Base-by-base conservation (phyloP, 2,113 vertebrate genomes). In the Nothoprocta perdicaria region DNA sequence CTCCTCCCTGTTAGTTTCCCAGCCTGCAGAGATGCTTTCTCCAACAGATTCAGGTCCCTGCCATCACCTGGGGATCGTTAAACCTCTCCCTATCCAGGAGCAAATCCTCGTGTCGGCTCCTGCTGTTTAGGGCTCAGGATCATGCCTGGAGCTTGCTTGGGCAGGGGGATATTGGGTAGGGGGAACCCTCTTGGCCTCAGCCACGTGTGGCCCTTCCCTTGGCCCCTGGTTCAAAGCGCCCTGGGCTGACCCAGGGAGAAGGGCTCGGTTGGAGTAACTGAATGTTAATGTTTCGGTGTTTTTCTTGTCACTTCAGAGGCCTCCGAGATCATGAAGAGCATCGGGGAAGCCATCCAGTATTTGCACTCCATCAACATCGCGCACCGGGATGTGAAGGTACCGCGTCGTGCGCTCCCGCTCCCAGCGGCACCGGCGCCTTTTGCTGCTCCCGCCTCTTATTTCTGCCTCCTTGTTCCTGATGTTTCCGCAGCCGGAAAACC, bases 311-410 rank as follows among this genome's bases (percentile, higher is more conserved):
- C 77, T 86, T 14, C 91, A 99, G 99, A 99, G 97, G 99, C 98
- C 4, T 99, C 99, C 2, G 98, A 99, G 91, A 99, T 99, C 83
- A 99, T 99, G 99, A 99, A 99, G 95, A 99, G 97, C 95, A 99
- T 99, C 0, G 99, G 99, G 1, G 99, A 99, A 83, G 99, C 99
- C 73, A 99, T 99, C 29, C 98, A 98, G 81, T 99, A 98, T 84
- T 92, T 99, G 12, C 99, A 99, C 88, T 98, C 98, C 0, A 98
- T 99, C 96, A 99, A 99, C 97, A 99, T 99, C 2, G 99, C 99
- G 1, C 99, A 99, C 93, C 96, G 99, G 96, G 99, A 99, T 2
- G 99, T 99, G 67, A 99, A 99, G 99, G 99, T 99, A 95, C 90
- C 3, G 0, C 15, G 45, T 76, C 17, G 3, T 4, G 0, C 21